A percentile compares a stretch with the other conserved stretches of the same genome.
phyloP scores from a whole-genome alignment of 1,140 invertebrate species.

The Sesamia nonagrioides region DNA sequence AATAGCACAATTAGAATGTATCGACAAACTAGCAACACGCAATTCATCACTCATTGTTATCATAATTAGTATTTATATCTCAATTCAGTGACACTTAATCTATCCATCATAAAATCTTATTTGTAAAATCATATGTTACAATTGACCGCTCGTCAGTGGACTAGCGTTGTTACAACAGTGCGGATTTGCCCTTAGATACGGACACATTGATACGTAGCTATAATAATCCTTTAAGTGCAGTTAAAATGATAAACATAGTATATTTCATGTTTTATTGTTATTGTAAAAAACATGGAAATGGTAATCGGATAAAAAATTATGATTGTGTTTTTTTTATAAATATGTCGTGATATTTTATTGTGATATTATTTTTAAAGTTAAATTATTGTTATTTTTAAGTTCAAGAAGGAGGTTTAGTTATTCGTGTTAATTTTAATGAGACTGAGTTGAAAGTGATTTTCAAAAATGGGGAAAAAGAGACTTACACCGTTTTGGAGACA shows the following conservation, averaged over 20 bases:
- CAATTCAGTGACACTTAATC: neutral
- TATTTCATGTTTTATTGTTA: conserved; percentile 41
- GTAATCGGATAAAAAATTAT: conserved; percentile 7
- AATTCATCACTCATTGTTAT: neutral
- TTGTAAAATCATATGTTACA: neutral
- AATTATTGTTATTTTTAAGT: neutral
- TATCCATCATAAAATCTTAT: neutral
- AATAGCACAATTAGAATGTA: neutral
- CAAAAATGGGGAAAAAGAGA: conserved; percentile 18
- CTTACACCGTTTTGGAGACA: conserved; percentile 47
- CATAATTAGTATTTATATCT: conserved; percentile 13
- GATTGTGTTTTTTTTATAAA: neutral
- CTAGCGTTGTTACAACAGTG: conserved; percentile 11
- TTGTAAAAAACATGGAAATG: conserved; percentile 31
- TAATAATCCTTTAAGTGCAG: conserved; percentile 50
- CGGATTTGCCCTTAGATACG: conserved; percentile 39
- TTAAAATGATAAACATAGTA: conserved; percentile 39
- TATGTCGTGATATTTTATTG: conserved; percentile 17
- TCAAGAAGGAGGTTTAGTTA: neutral
- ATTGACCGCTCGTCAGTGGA: neutral
- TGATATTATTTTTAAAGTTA: conserved; percentile 20
- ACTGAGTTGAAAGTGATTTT: neutral
- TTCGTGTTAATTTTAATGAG: conserved; percentile 4
- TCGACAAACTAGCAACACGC: neutral
- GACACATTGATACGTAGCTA: conserved; percentile 18